A percentile compares a stretch with the other conserved stretches of the same genome.
phyloP scores from a whole-genome alignment of 2,797 vertebrate species.

The Chrysocyon brachyurus region DNA sequence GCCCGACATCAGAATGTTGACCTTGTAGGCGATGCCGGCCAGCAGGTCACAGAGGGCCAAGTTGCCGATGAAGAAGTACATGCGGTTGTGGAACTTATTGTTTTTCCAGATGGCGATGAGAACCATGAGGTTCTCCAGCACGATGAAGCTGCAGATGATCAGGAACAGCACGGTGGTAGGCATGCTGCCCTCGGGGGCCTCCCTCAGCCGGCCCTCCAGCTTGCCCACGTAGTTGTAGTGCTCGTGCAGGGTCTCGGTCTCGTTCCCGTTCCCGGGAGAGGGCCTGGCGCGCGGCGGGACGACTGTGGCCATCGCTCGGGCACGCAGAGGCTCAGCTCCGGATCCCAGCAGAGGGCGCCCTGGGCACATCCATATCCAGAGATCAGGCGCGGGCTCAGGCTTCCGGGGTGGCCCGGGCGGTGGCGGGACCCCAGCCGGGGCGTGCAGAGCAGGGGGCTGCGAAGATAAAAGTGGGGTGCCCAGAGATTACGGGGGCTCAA shows the following conservation, averaged over 20 bases:
- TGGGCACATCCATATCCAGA: constrained; percentile 74
- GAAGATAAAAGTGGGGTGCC: neutral
- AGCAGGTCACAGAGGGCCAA: constrained; percentile 97
- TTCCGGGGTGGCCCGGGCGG: constrained; percentile 56
- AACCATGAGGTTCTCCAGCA: constrained; percentile 97
- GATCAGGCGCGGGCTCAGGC: neutral
- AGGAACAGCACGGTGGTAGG: constrained; percentile 91
- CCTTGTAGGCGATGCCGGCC: constrained; percentile 94
- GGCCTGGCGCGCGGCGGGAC: neutral
- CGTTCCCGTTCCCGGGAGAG: constrained; percentile 71
- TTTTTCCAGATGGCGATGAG: constrained; percentile 97
- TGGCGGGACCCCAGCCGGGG: neutral
- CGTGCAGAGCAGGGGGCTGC: constrained; percentile 72
- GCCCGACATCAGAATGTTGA: constrained; percentile 96
- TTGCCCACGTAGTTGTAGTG: constrained; percentile 97
- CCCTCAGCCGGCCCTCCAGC: constrained; percentile 88
- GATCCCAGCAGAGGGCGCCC: constrained; percentile 87
- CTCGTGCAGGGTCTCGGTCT: constrained; percentile 85
- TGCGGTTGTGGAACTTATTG: constrained; percentile 97
- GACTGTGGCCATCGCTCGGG: constrained; percentile 79
- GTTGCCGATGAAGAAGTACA: constrained; percentile 99
- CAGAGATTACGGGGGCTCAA: neutral
- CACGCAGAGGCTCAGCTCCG: neutral
- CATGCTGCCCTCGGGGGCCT: constrained; percentile 82
- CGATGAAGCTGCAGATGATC: constrained; percentile 94